phyloP scores from a whole-genome alignment of 2,113 vertebrate species.

The zebrafish (Danio rerio) region DNA sequence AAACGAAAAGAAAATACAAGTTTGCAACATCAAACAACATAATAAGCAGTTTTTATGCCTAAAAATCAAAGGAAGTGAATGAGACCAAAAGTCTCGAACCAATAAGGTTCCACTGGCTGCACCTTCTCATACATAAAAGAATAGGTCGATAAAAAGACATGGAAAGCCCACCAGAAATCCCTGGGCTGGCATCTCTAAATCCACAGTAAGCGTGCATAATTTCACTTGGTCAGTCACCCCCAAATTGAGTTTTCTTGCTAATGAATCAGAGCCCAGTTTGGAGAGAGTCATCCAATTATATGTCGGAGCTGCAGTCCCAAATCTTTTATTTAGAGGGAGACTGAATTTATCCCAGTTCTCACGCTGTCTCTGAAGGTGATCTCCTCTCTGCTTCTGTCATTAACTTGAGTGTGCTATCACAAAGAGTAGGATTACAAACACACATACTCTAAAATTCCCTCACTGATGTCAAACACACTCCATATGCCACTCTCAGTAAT shows the following conservation, averaged over 20 bases:
- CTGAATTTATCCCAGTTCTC: constrained; percentile 50
- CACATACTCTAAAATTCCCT: constrained; percentile 3
- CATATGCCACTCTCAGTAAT: neutral
- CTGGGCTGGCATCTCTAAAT: no score
- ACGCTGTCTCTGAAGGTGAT: constrained; percentile 44
- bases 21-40: no score
- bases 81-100: no score
- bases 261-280: constrained; percentile 9
- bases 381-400: constrained; percentile 39
- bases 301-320: neutral
- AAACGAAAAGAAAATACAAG: no score
- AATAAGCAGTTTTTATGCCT: no score
- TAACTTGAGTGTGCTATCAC: constrained; percentile 51
- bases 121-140: no score
- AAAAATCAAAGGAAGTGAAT: no score
- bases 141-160: no score
- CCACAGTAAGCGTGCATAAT: no score
- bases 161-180: no score
- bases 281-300: constrained; percentile 4
- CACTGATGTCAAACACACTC: neutral
- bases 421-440: constrained; percentile 53
- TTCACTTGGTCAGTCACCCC: neutral
- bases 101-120: no score
- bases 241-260: neutral
- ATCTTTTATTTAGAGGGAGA: constrained; percentile 48